These are phyloP conservation scores for Nerophis lumbriciformis DNA, from an alignment of 2,113 vertebrate species.

Conservation along the genomic window DNA sequence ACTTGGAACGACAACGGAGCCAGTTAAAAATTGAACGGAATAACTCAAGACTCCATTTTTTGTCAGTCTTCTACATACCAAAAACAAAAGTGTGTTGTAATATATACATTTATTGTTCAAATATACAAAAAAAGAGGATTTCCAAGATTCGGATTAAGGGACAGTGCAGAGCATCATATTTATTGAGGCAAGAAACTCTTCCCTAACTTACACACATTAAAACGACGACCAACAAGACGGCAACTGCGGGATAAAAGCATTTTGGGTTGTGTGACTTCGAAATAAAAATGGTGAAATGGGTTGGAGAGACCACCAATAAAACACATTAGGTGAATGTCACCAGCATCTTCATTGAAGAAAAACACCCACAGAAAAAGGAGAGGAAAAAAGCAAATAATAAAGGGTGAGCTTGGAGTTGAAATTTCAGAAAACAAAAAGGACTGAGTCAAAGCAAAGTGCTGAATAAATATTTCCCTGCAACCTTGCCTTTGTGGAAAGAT, in stretches of 20 bases:
- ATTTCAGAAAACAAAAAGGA: conserved; percentile 5
- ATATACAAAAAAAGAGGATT: conserved; percentile 57
- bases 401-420: no score
- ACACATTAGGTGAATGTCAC: conserved; percentile 31
- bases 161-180: conserved; percentile 28
- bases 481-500: conserved; percentile 25
- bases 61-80: conserved; percentile 23
- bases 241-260: conserved; percentile 46
- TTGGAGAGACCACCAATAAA: conserved; percentile 30
- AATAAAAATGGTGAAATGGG: conserved; percentile 37
- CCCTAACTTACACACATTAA: conserved; percentile 31
- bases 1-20: neutral
- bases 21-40: no score
- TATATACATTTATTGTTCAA: conserved; percentile 63
- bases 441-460: conserved; percentile 46
- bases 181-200: conserved; percentile 28
- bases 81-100: conserved; percentile 6
- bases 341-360: conserved; percentile 43
- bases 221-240: conserved; percentile 39
- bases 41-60: no score
- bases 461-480: conserved; percentile 27
- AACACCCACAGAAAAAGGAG: neutral
- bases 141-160: conserved; percentile 8
- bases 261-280: conserved; percentile 20
- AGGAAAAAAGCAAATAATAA: conserved; percentile 4